phyloP scores from a whole-genome alignment of 2,888 invertebrate species.

The Cephonodes hylas region DNA sequence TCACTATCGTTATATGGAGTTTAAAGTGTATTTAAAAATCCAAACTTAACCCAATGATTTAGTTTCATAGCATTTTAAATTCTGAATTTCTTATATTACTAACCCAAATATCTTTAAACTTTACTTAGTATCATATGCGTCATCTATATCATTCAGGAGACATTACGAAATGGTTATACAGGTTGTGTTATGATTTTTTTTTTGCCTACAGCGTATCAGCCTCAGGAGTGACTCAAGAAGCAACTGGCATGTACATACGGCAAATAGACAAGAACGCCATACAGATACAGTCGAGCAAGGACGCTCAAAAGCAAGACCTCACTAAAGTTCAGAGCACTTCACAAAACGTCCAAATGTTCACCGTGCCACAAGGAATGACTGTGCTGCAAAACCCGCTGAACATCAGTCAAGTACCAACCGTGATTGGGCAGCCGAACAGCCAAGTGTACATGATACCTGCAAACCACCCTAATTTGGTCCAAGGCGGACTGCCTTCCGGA shows the following conservation, averaged over 20 bases:
- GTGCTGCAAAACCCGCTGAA: conserved; percentile 71
- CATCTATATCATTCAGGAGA: neutral
- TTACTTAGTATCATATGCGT: too few species aligned
- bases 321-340: conserved; percentile 62
- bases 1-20: too few species aligned
- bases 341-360: conserved; percentile 76
- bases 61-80: too few species aligned
- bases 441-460: conserved; percentile 77
- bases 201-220: conserved; percentile 55
- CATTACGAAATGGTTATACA: too few species aligned
- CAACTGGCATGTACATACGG: conserved; percentile 70
- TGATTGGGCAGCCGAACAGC: conserved; percentile 67
- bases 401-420: conserved; percentile 64
- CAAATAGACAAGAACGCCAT: conserved; percentile 72
- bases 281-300: conserved; percentile 67
- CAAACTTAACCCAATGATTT: too few species aligned
- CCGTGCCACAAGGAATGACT: conserved; percentile 73
- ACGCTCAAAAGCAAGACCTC: conserved; percentile 65
- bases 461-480: conserved; percentile 64
- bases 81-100: too few species aligned
- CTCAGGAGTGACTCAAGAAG: conserved; percentile 60
- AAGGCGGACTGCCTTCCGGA: conserved; percentile 57
- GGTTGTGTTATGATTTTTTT: neutral
- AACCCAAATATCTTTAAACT: too few species aligned
- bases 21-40: too few species aligned